Evolutionary conservation across 1,140 invertebrate genomes (phyloP).

Genomic region (Telenomus remus): DNA sequence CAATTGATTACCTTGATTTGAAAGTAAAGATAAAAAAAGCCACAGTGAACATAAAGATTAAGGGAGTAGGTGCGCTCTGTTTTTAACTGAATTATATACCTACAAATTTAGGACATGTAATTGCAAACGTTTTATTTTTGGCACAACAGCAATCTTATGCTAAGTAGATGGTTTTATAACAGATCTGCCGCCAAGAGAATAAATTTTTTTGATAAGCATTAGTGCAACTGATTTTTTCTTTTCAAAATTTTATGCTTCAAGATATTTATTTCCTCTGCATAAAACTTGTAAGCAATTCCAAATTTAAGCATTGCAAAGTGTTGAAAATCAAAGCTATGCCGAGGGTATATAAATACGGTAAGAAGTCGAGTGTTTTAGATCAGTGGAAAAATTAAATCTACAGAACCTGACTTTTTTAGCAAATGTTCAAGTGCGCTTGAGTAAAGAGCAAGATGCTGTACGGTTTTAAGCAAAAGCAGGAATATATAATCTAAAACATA

Average conservation of each 20-base stretch:
- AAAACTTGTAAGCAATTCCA: no score
- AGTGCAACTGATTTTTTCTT: slow-evolving; percentile 17
- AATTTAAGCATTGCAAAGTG: no score
- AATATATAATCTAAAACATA: no score
- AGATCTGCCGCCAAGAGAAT: slow-evolving; percentile 13
- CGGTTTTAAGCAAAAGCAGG: no score
- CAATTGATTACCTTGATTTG: no score
- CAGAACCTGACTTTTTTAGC: no score
- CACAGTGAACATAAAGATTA: not conserved
- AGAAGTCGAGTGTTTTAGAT: no score
- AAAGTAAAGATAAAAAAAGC: not conserved
- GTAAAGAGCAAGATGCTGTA: no score
- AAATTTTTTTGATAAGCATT: slow-evolving; percentile 23
- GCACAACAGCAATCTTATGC: slow-evolving; percentile 26
- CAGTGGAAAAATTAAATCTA: no score
- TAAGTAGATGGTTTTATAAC: slow-evolving; percentile 27
- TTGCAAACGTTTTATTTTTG: slow-evolving; percentile 30
- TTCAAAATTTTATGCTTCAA: slow-evolving; percentile 12
- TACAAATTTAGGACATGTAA: slow-evolving; percentile 31
- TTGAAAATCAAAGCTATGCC: no score
- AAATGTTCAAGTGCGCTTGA: no score
- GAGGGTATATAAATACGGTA: no score
- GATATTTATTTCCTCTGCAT: not conserved
- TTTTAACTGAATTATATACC: not conserved
- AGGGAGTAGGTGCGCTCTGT: not conserved